Conservation (phyloP, 2,797 vertebrate species). For the Diplodus puntazzo region DNA sequence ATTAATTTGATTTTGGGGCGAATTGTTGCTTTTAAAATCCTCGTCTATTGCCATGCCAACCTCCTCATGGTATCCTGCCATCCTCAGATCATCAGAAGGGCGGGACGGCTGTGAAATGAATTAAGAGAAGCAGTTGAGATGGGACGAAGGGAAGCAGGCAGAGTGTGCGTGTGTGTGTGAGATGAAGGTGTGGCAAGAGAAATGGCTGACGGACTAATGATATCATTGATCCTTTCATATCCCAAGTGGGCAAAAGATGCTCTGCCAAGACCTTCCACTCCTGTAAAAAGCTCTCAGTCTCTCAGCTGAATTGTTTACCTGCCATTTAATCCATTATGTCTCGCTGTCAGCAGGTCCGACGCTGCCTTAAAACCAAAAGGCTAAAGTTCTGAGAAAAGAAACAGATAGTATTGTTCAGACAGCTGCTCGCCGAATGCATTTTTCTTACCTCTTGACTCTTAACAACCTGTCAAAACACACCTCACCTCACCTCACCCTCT, state of each 20-base stretch:
- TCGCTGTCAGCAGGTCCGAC: neutral
- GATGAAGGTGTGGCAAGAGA: neutral
- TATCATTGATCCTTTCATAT: neutral
- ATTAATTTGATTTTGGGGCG: no score
- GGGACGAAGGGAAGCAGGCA: neutral
- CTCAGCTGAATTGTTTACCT: neutral
- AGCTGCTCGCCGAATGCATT: neutral
- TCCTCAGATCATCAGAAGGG: neutral
- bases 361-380: neutral
- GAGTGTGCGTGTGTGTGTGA: no score
- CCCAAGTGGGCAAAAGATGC: neutral
- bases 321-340: neutral
- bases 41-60: neutral
- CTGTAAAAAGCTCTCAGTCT: conserved; percentile 3
- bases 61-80: neutral
- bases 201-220: conserved; percentile 13
- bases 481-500: neutral
- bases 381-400: neutral
- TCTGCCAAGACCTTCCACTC: neutral
- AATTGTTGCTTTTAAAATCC: neutral
- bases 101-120: neutral
- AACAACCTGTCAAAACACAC: conserved; percentile 18
- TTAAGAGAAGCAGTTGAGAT: neutral
- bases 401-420: neutral
- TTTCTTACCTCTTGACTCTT: neutral